Conservation (phyloP, 2,888 invertebrate species). For the Mesodorylaimus sp. region DNA sequence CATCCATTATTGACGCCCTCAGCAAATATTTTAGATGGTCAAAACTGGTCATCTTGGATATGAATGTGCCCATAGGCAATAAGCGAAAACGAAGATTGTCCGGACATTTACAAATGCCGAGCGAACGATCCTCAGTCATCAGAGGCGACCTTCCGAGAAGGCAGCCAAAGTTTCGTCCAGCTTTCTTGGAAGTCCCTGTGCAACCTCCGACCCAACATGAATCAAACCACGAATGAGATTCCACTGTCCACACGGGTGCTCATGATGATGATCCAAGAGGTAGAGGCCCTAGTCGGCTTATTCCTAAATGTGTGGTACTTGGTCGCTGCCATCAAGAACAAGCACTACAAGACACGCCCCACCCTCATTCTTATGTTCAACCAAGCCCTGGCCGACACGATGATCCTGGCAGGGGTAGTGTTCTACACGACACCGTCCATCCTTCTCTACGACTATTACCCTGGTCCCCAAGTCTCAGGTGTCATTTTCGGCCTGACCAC, state of each 20-base stretch:
- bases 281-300: neutral
- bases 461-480: neutral
- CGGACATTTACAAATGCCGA: too few relatives aligned
- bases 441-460: neutral
- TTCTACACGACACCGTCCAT: neutral
- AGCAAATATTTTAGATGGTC: too few relatives aligned
- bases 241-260: neutral
- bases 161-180: too few relatives aligned
- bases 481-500: neutral
- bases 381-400: neutral
- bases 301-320: neutral
- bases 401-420: neutral
- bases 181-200: too few relatives aligned
- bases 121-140: too few relatives aligned
- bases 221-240: neutral
- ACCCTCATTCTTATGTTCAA: neutral
- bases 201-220: neutral
- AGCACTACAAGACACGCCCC: neutral
- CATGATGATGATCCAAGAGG: neutral
- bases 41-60: too few relatives aligned
- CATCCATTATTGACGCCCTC: too few relatives aligned
- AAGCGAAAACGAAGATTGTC: too few relatives aligned
- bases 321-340: neutral
- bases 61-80: too few relatives aligned
- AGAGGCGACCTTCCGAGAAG: too few relatives aligned